Evolutionary conservation across 2,888 invertebrate species (phyloP).

Genomic region (Oeneis ivallda): DNA sequence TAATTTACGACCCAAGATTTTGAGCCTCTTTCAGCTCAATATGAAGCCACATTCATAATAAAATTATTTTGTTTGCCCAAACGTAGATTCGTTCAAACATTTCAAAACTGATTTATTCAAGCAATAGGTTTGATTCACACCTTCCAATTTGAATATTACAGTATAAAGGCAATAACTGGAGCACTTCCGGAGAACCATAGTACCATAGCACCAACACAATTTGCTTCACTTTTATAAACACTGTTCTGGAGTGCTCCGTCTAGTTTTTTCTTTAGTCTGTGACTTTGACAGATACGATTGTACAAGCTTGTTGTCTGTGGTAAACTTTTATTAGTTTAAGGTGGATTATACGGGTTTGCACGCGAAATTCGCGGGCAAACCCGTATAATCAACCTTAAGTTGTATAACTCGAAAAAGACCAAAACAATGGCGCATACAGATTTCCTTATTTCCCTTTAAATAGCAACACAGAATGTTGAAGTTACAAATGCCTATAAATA

Average conservation of each 20-base stretch:
- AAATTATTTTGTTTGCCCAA: neutral
- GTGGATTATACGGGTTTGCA: no score
- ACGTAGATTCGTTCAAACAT: neutral
- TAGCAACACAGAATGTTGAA: constrained; percentile 68
- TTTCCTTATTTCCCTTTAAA: constrained; percentile 40
- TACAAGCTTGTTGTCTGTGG: neutral
- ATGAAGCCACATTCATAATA: neutral
- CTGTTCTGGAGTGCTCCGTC: neutral
- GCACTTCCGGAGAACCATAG: neutral
- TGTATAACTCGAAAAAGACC: constrained; percentile 15
- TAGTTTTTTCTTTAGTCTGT: constrained; percentile 2
- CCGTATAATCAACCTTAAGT: neutral
- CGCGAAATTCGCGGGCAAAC: no score
- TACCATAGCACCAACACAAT: neutral
- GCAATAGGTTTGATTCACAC: neutral
- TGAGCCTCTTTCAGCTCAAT: constrained; percentile 1
- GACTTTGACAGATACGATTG: neutral
- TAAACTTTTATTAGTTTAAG: neutral
- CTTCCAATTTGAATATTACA: neutral
- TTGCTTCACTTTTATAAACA: neutral
- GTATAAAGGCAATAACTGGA: no score
- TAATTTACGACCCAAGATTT: constrained; percentile 39
- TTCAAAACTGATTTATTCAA: neutral
- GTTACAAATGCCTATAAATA: constrained; percentile 68
- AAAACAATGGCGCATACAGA: constrained; percentile 49